Percentiles rank a stretch among this genome's conserved stretches.
These are phyloP conservation scores for Panagrolaimus sp. DNA, from an alignment of 1,140 invertebrate species.

Conservation along the genomic window DNA sequence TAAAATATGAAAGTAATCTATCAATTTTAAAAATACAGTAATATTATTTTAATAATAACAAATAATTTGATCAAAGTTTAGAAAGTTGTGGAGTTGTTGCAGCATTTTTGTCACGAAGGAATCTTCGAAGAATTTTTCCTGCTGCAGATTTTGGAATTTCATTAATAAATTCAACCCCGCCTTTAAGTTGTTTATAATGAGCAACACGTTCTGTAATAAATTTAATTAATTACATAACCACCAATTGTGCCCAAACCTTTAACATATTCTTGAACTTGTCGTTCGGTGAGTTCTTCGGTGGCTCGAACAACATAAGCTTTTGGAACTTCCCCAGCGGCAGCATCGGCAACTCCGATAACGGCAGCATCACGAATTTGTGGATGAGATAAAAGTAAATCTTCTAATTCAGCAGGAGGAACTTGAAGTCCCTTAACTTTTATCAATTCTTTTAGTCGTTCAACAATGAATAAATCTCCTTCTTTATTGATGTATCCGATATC, in stretches of 20 bases:
- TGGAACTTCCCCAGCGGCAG: not conserved
- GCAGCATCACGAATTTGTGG: not conserved
- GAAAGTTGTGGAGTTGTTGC: no score
- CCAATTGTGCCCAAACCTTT: constrained; percentile 13
- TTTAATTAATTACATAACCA: no score
- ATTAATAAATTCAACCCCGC: constrained; percentile 68
- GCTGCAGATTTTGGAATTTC: constrained; percentile 70
- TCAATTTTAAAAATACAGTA: no score
- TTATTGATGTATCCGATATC: constrained; percentile 74
- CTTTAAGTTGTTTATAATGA: constrained; percentile 61
- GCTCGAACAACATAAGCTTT: constrained; percentile 10
- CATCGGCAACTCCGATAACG: constrained; percentile 3
- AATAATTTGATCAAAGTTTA: no score
- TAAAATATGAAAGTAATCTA: no score
- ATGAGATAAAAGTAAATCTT: not conserved
- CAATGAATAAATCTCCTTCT: constrained; percentile 68
- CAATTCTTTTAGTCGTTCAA: constrained; percentile 78
- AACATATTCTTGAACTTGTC: not conserved
- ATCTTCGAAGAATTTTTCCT: constrained; percentile 70
- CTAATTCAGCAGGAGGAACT: constrained; percentile 45
- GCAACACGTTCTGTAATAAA: constrained; percentile 34
- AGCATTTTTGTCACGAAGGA: constrained; percentile 58
- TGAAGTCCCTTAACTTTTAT: constrained; percentile 79
- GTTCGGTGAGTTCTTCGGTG: not conserved
- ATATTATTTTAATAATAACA: no score